Evolutionary conservation across 2,113 vertebrate species (phyloP).

Genomic region (Dascyllus trimaculatus): DNA sequence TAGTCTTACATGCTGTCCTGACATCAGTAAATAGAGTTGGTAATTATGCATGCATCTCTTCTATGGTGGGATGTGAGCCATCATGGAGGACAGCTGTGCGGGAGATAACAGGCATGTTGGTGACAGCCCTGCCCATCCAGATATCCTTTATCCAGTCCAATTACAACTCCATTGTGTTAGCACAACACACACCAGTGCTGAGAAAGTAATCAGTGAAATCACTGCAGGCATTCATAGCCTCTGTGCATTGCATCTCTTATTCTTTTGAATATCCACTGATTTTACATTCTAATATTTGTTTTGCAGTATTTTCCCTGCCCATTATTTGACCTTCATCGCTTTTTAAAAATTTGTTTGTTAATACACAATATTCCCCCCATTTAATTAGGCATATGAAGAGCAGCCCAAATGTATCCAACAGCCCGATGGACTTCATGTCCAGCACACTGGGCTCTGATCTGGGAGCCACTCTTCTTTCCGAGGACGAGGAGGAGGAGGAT

Average conservation of each 20-base stretch:
- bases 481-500: conserved; percentile 88
- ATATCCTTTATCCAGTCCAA: conserved; percentile 81
- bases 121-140: conserved; percentile 82
- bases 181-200: conserved; percentile 57
- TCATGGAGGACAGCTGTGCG: conserved; percentile 82
- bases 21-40: conserved; percentile 84
- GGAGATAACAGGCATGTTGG: conserved; percentile 83
- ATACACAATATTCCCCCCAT: conserved; percentile 50
- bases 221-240: conserved; percentile 65
- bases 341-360: conserved; percentile 35
- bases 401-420: conserved; percentile 91
- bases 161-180: conserved; percentile 82
- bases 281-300: conserved; percentile 44
- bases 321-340: conserved; percentile 27
- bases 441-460: conserved; percentile 93
- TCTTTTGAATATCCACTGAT: conserved; percentile 46
- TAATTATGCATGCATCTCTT: conserved; percentile 82
- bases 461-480: conserved; percentile 91
- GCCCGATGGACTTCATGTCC: conserved; percentile 93
- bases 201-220: conserved; percentile 76
- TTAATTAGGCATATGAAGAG: conserved; percentile 94
- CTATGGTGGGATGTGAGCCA: conserved; percentile 74
- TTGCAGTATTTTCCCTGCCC: conserved; percentile 3
- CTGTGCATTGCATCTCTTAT: conserved; percentile 47
- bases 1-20: conserved; percentile 76